Percentiles rank a stretch among this genome's conserved stretches.
phyloP scores from a whole-genome alignment of 1,140 invertebrate species.

The Battus philenor region DNA sequence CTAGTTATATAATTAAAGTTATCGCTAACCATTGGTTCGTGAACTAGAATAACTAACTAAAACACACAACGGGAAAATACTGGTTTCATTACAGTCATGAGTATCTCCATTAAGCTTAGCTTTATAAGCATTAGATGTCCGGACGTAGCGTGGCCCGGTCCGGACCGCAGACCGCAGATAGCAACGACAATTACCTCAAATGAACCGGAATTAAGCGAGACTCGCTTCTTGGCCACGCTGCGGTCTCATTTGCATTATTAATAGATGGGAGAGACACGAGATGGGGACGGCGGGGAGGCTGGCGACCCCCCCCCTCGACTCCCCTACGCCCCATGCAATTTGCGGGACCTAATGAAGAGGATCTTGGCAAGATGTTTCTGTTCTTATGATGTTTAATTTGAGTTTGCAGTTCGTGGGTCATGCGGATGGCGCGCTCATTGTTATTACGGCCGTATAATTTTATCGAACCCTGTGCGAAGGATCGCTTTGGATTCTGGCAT shows the following conservation, averaged over 20 bases:
- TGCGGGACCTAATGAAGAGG: constrained; percentile 71
- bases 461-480: constrained; percentile 17
- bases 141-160: constrained; percentile 26
- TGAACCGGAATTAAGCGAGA: constrained; percentile 74
- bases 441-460: constrained; percentile 51
- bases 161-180: constrained; percentile 57
- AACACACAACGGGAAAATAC: not conserved
- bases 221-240: constrained; percentile 71
- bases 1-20: no score
- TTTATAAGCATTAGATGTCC: constrained; percentile 36
- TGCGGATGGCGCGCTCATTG: constrained; percentile 50
- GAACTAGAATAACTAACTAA: no score
- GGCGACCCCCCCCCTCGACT: constrained; percentile 23
- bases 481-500: no score
- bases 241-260: constrained; percentile 75
- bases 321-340: constrained; percentile 49
- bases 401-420: constrained; percentile 67
- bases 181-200: constrained; percentile 73
- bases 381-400: constrained; percentile 74
- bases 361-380: constrained; percentile 69
- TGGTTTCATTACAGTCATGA: constrained; percentile 10
- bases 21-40: no score
- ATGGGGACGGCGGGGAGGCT: constrained; percentile 13
- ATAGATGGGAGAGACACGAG: constrained; percentile 45
- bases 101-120: constrained; percentile 10